These are phyloP conservation scores for Girardia tigrina DNA, from an alignment of 2,888 invertebrate species.

Conservation along the genomic window DNA sequence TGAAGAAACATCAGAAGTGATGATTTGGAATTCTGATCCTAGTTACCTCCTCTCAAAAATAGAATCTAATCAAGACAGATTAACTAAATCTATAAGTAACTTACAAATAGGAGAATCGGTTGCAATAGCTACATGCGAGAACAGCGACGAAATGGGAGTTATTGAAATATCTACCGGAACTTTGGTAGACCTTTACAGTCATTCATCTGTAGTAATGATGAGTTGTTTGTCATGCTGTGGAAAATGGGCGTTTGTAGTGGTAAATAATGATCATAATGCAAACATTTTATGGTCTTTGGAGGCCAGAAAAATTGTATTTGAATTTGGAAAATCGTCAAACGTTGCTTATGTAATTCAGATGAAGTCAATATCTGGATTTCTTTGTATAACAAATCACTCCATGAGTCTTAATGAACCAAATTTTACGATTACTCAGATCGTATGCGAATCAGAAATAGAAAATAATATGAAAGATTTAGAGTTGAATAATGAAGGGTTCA, in stretches of 20 bases:
- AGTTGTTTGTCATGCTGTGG: constrained; percentile 44
- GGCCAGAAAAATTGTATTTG: constrained; percentile 42
- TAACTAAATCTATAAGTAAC: constrained; percentile 43
- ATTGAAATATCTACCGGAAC: constrained; percentile 45
- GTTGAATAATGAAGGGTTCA: background rate
- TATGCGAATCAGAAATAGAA: constrained; percentile 23
- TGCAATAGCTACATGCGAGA: constrained; percentile 42
- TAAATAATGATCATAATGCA: constrained; percentile 40
- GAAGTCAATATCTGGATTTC: background rate
- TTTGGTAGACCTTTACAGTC: constrained; percentile 46
- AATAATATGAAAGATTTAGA: background rate
- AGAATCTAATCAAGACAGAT: constrained; percentile 41
- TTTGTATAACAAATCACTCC: constrained; percentile 20
- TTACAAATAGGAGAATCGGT: constrained; percentile 36
- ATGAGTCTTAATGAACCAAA: constrained; percentile 28
- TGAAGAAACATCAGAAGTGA: constrained; percentile 40
- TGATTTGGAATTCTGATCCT: constrained; percentile 45
- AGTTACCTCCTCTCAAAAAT: background rate
- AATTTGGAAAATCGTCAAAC: constrained; percentile 42
- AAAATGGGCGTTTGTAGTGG: constrained; percentile 42
- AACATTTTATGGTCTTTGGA: constrained; percentile 46
- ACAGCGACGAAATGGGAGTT: constrained; percentile 47
- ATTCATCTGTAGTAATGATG: constrained; percentile 42
- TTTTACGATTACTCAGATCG: constrained; percentile 26
- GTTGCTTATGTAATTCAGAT: background rate